Base-by-base conservation (phyloP, 2,888 invertebrate genomes). In the Itoplectis maculator region DNA sequence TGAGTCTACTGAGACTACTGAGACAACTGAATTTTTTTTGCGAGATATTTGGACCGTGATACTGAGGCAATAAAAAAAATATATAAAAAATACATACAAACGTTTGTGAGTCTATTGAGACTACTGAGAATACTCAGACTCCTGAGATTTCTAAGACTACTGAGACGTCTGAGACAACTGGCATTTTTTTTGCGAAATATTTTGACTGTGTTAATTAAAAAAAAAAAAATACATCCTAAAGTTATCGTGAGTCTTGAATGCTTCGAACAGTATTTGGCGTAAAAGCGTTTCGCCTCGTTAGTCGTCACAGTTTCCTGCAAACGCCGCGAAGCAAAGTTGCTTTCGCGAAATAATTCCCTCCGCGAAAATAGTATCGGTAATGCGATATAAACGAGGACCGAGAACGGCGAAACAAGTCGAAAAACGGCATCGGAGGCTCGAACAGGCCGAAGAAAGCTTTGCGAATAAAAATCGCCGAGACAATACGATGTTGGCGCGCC, bases 401-500 rank as follows among this genome's bases (percentile, higher is more conserved):
- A 45, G 47, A 75, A 70, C 63, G 20, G 59, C 66, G 4, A 59
- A 79, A 69, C 63, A 59, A 49, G 35, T 73, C 35, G 73, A 73
- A 45, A 54, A 79, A 73, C 73, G 68, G 56, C 77, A 72, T 54
- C 15, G 73, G 73, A 68, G 68, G 56, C 73, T 61, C 56, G 49
- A 13, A 13, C 47, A 56, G 37, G 23, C 47, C n/a, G 49, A 37
- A 75, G 80, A 85, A 84, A 88, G 87, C 40, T 61, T 88, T 87
- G n/a, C 79, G 88, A 72, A 88, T 87, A 92, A 92, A 91, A 91
- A 89, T 87, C 82, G 82, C 88, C 61, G 89, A 81, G 90, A 93
- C 92, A 93, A 93, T 93, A 92, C 91, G 88, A 88, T 92, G 92
- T 92, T 87, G 90, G 88, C 88, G 89, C 89, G 89, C 88, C 88